phyloP scores from a whole-genome alignment of 2,888 invertebrate species.

The Lampropteryx suffumata region DNA sequence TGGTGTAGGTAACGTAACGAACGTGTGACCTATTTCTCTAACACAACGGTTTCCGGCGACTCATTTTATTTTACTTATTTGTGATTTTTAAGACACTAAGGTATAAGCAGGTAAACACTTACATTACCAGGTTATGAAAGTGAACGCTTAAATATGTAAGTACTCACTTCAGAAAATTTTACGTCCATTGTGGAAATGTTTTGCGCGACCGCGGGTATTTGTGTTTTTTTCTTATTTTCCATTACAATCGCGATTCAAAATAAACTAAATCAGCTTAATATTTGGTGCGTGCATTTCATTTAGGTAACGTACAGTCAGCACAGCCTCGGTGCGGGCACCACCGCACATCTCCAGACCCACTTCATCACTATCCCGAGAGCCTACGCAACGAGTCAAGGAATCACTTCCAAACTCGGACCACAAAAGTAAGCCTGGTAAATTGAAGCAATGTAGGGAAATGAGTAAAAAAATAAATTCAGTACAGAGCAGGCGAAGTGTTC shows the following conservation, averaged over 20 bases:
- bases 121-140: conserved; percentile 1
- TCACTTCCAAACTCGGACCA: conserved; percentile 11
- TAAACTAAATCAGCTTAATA: conserved; percentile 18
- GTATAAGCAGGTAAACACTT: not conserved
- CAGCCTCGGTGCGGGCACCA: conserved; percentile 44
- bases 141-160: conserved; percentile 24
- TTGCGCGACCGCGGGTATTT: conserved; percentile 58
- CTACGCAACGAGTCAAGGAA: not conserved
- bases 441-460: conserved; percentile 13
- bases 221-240: conserved; percentile 50
- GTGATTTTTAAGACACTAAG: no score
- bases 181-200: conserved; percentile 61
- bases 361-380: conserved; percentile 44
- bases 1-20: conserved; percentile 14
- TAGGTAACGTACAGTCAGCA: conserved; percentile 39
- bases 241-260: conserved; percentile 38
- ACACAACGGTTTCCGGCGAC: conserved; percentile 1
- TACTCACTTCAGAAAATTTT: conserved; percentile 68
- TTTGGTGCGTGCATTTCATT: conserved; percentile 47
- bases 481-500: conserved; percentile 52
- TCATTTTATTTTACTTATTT: not conserved
- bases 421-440: not conserved
- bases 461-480: conserved; percentile 51
- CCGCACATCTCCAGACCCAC: conserved; percentile 50
- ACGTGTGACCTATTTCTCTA: conserved; percentile 31